Conservation (phyloP, 2,888 invertebrate species). For the Machimus atricapillus region DNA sequence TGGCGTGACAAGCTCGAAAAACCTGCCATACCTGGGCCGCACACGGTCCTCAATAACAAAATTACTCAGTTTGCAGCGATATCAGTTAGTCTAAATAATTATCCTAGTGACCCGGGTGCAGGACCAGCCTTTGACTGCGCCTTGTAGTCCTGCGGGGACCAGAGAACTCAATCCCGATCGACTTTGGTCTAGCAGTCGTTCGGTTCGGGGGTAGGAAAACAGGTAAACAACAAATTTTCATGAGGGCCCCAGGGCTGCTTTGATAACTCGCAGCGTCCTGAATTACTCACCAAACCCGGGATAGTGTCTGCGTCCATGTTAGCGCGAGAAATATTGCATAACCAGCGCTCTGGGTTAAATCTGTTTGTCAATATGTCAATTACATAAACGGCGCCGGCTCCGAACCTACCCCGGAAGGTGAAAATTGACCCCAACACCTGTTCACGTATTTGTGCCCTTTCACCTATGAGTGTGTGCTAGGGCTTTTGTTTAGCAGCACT, state of each 20-base stretch:
- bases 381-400: neutral
- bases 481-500: neutral
- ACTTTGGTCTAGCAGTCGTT: neutral
- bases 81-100: neutral
- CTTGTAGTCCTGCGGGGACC: neutral
- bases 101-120: neutral
- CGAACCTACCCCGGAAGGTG: neutral
- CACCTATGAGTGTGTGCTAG: neutral
- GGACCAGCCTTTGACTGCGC: neutral
- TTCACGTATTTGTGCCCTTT: neutral
- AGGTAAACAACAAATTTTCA: neutral
- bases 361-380: constrained; percentile 23
- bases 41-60: neutral
- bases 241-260: neutral
- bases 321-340: neutral
- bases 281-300: neutral
- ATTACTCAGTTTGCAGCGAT: neutral
- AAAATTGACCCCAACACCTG: neutral
- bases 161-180: neutral
- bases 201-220: neutral
- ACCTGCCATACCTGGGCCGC: neutral
- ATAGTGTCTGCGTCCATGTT: neutral
- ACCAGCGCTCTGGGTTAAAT: neutral
- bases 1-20: constrained; percentile 1
- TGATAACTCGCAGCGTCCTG: neutral